Conservation (phyloP, 2,113 vertebrate genomes). For the Perca schrenkii region DNA sequence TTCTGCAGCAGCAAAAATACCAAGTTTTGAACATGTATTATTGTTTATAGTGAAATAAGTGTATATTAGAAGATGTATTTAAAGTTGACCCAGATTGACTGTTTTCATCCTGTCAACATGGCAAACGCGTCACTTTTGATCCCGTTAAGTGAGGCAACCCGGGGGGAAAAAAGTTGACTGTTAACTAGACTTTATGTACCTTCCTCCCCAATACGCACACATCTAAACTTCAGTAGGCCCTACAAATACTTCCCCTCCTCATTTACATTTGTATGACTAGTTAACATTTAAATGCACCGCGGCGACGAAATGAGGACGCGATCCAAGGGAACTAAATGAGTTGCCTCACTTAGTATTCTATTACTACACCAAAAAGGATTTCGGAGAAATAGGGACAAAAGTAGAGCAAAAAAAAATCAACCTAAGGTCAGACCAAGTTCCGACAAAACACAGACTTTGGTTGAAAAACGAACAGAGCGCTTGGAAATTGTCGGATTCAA, state of each 20-base stretch:
- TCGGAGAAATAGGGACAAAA: slow-evolving; percentile 65
- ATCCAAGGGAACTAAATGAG: slow-evolving; percentile 81
- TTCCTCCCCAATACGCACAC: slow-evolving; percentile 79
- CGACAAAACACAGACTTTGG: slow-evolving; percentile 42
- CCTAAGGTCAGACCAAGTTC: slow-evolving; percentile 63
- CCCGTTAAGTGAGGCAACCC: slow-evolving; percentile 51
- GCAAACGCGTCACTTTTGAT: slow-evolving; percentile 61
- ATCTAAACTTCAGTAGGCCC: slow-evolving; percentile 73
- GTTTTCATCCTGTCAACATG: slow-evolving; percentile 44
- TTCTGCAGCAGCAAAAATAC: background rate
- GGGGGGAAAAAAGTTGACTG: slow-evolving; percentile 72
- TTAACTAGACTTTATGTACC: slow-evolving; percentile 83
- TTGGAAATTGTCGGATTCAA: background rate
- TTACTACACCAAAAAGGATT: slow-evolving; percentile 64
- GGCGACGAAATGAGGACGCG: slow-evolving; percentile 79
- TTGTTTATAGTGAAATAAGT: background rate
- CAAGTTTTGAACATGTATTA: background rate
- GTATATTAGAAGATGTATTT: background rate
- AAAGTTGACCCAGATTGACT: background rate
- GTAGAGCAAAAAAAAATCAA: slow-evolving; percentile 37
- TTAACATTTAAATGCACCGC: slow-evolving; percentile 87
- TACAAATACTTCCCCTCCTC: slow-evolving; percentile 82
- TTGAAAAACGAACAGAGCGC: background rate
- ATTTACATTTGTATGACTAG: slow-evolving; percentile 87
- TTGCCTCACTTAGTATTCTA: slow-evolving; percentile 82